Percentiles rank a stretch among this genome's conserved stretches.
phyloP scores from a whole-genome alignment of 2,888 invertebrate species.

The Rotaria magnacalcarata region DNA sequence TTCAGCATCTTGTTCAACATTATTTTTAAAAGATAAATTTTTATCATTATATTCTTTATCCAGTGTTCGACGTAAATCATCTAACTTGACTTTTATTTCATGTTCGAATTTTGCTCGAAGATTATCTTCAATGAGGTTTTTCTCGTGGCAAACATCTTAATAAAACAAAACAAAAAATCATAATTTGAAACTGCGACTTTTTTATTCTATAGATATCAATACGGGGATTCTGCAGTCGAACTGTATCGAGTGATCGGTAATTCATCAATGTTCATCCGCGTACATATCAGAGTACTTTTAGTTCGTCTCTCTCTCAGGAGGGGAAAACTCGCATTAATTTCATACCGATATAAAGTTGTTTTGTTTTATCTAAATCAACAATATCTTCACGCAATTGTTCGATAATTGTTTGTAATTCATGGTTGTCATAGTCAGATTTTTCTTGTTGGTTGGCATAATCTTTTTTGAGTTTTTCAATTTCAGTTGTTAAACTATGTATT shows the following conservation, averaged over 20 bases:
- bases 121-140: slow-evolving; percentile 24
- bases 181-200: neutral
- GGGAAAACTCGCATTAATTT: neutral
- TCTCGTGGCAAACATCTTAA: slow-evolving; percentile 6
- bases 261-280: too few relatives aligned
- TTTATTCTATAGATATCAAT: neutral
- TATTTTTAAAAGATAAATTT: neutral
- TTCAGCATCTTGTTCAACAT: neutral
- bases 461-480: slow-evolving; percentile 6
- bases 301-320: too few relatives aligned
- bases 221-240: too few relatives aligned
- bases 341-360: slow-evolving; percentile 22
- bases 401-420: slow-evolving; percentile 6
- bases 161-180: neutral
- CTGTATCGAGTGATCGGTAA: too few relatives aligned
- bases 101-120: slow-evolving; percentile 2
- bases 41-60: neutral
- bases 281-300: too few relatives aligned
- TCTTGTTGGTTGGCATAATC: neutral
- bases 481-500: neutral
- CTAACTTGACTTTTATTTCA: slow-evolving; percentile 14
- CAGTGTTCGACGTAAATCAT: neutral
- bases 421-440: neutral
- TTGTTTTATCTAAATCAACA: slow-evolving; percentile 5
- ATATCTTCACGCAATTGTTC: slow-evolving; percentile 30